Evolutionary conservation across 2,113 vertebrate species (phyloP), one percentile per base, ranked within the genome.

Genomic region (Phoenicopterus ruber): DNA sequence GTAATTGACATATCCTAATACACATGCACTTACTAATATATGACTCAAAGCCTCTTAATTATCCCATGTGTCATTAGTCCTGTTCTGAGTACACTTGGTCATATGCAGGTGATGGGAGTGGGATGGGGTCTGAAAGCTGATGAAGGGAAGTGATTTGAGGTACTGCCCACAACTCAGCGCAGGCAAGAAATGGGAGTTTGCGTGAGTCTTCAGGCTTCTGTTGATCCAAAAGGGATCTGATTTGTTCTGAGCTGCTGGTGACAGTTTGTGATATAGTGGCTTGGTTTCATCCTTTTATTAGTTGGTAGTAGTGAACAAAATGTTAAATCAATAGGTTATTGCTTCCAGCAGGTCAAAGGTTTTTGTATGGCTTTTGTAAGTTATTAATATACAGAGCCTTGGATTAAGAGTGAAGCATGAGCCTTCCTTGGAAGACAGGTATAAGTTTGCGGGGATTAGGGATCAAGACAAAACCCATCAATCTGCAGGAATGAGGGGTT

Each of bases 241-340:
- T 59, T 54, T 47, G 16, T 82, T 89, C 70, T 65, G 44, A 91
- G 87, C 25, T 2, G 4, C 36, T 57, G 38, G 32, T 87, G 94
- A 86, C 65, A 50, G 19, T 82, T 21, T 79, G 15, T 94, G 80
- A 89, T 62, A 10, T 7, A 70, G 52, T 52, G 86, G 38, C 50
- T 83, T 80, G 63, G 25, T 66, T 93, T 91, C 55, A 62, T 81
- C n/a, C 55, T 84, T 86, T 84, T 71, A 38, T 84, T 74, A 42
- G 62, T 25, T 90, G 62, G 47, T 50, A 62, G 63, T 32, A 58
- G 83, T 46, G 84, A 88, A 74, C 25, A 77, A 95, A 88, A 94
- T 80, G 70, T 65, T 79, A 85, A 96, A 95, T 90, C 66, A 57
- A 82, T 88, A 90, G 46, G 28, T 80, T 90, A 42, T 90, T 70